These are phyloP conservation scores for Tachycineta bicolor DNA, from an alignment of 2,113 vertebrate species.

Conservation along the genomic window DNA sequence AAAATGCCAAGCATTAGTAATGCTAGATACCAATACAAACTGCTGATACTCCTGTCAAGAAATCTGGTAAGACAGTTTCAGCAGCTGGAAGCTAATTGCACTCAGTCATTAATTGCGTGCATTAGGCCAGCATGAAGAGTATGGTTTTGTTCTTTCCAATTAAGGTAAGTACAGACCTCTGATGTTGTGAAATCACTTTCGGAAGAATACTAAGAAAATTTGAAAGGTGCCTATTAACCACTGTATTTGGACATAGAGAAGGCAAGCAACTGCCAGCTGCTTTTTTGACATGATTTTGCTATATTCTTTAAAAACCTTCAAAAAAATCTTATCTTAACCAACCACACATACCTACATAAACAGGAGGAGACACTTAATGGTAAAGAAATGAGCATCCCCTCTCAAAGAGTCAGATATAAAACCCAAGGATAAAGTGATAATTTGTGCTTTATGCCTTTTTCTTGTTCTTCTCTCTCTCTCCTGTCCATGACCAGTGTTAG, in stretches of 20 bases:
- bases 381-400: background rate
- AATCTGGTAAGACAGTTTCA: background rate
- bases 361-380: background rate
- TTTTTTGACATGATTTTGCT: background rate
- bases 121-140: background rate
- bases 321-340: background rate
- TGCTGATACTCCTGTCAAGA: background rate
- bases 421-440: background rate
- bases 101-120: conserved; percentile 11
- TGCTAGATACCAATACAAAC: background rate
- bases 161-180: conserved; percentile 28
- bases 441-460: background rate
- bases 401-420: background rate
- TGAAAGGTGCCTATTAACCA: background rate
- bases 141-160: conserved; percentile 22
- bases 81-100: conserved; percentile 16
- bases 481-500: background rate
- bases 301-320: background rate
- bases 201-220: background rate
- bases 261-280: background rate
- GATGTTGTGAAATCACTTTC: background rate
- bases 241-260: background rate
- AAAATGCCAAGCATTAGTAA: background rate
- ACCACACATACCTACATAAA: background rate
- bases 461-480: background rate